phyloP scores from a whole-genome alignment of 2,888 invertebrate species.

The Tinea trinotella region DNA sequence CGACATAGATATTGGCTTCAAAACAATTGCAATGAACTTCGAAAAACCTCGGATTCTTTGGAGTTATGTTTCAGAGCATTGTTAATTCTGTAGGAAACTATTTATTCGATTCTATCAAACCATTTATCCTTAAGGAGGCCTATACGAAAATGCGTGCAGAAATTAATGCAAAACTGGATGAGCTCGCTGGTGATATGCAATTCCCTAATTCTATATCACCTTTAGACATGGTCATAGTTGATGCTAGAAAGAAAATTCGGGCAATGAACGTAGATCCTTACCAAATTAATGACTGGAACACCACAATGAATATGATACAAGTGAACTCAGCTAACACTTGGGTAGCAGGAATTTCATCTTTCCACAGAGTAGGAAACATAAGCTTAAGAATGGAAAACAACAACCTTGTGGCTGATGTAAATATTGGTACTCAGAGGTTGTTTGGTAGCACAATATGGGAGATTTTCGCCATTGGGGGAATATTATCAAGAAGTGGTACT shows the following conservation, averaged over 20 bases:
- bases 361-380: slow-evolving; percentile 86
- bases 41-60: slow-evolving; percentile 86
- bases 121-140: slow-evolving; percentile 83
- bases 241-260: slow-evolving; percentile 78
- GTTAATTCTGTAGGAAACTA: slow-evolving; percentile 87
- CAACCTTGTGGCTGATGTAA: slow-evolving; percentile 76
- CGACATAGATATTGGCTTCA: slow-evolving; percentile 83
- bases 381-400: slow-evolving; percentile 80
- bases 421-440: slow-evolving; percentile 85
- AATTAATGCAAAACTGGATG: slow-evolving; percentile 81
- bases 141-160: slow-evolving; percentile 81
- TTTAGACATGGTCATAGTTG: slow-evolving; percentile 85
- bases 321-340: slow-evolving; percentile 82
- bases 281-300: slow-evolving; percentile 79
- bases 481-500: slow-evolving; percentile 79
- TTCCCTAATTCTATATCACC: slow-evolving; percentile 91
- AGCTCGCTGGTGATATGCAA: slow-evolving; percentile 77
- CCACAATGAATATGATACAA: slow-evolving; percentile 78
- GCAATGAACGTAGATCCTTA: slow-evolving; percentile 82
- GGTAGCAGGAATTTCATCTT: slow-evolving; percentile 84
- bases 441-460: slow-evolving; percentile 87
- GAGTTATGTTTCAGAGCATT: slow-evolving; percentile 78
- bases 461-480: slow-evolving; percentile 76
- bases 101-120: slow-evolving; percentile 90
- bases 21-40: slow-evolving; percentile 84